A percentile compares a stretch with the other conserved stretches of the same genome.
Conservation (phyloP, 2,797 vertebrate genomes). For the Anableps anableps region DNA sequence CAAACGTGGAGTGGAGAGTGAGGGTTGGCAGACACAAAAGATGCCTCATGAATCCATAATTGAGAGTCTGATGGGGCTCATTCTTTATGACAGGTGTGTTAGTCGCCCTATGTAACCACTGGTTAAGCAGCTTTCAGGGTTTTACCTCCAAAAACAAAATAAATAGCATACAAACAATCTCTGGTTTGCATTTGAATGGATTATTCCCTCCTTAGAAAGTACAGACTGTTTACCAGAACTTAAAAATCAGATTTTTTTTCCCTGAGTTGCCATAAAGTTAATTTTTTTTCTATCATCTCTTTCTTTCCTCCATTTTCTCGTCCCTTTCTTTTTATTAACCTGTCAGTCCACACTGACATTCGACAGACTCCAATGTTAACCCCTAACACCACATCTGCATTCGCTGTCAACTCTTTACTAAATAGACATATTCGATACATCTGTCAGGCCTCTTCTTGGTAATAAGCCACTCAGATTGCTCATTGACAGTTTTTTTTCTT, state of each 20-base stretch:
- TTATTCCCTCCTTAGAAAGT: background rate
- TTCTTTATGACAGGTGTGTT: background rate
- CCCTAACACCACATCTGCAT: constrained; percentile 52
- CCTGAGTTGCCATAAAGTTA: constrained; percentile 64
- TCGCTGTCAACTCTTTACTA: constrained; percentile 39
- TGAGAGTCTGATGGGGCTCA: background rate
- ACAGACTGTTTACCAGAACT: background rate
- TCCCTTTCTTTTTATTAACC: constrained; percentile 51
- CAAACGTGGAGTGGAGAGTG: background rate
- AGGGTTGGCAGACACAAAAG: background rate
- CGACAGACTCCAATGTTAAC: constrained; percentile 33
- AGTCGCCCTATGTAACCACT: background rate
- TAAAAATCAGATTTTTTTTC: too few relatives aligned
- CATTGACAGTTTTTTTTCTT: constrained; percentile 25
- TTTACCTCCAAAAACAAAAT: background rate
- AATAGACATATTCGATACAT: constrained; percentile 37
- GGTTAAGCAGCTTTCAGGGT: background rate
- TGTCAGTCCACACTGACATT: constrained; percentile 31
- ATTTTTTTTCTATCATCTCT: constrained; percentile 31
- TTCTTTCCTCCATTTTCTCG: constrained; percentile 54
- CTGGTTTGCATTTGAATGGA: background rate
- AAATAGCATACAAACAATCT: background rate
- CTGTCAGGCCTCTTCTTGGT: constrained; percentile 27
- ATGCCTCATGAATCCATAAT: background rate
- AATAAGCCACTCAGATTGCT: constrained; percentile 21